These are phyloP conservation scores for Drosophila monieri DNA, from an alignment of 2,888 invertebrate species.

Conservation along the genomic window DNA sequence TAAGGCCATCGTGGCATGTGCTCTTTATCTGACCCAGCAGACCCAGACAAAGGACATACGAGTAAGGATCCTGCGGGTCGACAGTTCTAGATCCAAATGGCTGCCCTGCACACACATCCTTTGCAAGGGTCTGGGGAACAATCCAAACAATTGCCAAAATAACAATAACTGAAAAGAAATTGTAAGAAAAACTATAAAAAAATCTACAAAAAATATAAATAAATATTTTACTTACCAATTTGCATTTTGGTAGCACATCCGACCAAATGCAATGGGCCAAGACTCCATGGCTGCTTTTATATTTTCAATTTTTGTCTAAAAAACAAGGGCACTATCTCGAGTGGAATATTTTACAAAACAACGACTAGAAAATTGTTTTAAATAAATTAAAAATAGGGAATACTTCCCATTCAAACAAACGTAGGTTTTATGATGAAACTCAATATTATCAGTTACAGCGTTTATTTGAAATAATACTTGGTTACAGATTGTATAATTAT, in stretches of 20 bases:
- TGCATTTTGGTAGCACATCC: slow-evolving; percentile 53
- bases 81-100: slow-evolving; percentile 60
- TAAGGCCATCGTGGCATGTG: slow-evolving; percentile 49
- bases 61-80: slow-evolving; percentile 47
- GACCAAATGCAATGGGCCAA: slow-evolving; percentile 36
- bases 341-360: slow-evolving; percentile 26
- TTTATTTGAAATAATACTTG: background rate
- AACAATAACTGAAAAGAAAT: slow-evolving; percentile 38
- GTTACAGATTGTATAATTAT: background rate
- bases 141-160: slow-evolving; percentile 62
- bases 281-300: slow-evolving; percentile 49
- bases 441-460: background rate
- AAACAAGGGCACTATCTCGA: slow-evolving; percentile 44
- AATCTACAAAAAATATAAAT: background rate
- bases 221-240: slow-evolving; percentile 56
- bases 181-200: background rate
- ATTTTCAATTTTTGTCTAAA: slow-evolving; percentile 12
- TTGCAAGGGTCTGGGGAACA: slow-evolving; percentile 51
- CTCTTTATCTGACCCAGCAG: slow-evolving; percentile 50
- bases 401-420: slow-evolving; percentile 12
- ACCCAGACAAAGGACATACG: slow-evolving; percentile 61
- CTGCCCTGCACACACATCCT: slow-evolving; percentile 54
- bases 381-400: slow-evolving; percentile 38
- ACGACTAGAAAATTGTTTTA: slow-evolving; percentile 38
- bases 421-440: slow-evolving; percentile 7